These are phyloP conservation scores for Dolichoris vasculosae DNA, from an alignment of 1,140 invertebrate species.

Conservation along the genomic window DNA sequence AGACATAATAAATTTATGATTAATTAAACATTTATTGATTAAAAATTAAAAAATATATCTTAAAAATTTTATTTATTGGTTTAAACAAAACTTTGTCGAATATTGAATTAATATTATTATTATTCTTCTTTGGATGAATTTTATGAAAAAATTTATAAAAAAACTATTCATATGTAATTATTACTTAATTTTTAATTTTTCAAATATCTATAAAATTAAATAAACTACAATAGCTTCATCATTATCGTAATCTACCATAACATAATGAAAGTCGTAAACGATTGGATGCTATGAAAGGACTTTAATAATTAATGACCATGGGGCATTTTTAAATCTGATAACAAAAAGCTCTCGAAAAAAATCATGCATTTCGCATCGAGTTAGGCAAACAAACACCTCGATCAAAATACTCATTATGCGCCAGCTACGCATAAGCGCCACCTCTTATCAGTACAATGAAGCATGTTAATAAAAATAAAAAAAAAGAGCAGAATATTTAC, in stretches of 20 bases:
- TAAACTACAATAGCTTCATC: neutral
- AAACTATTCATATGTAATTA: neutral
- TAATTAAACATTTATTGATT: neutral
- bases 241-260: neutral
- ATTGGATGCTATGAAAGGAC: neutral
- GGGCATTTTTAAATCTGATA: neutral
- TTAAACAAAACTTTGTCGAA: too few relatives aligned
- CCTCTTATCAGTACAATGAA: conserved; percentile 24
- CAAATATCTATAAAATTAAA: neutral
- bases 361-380: conserved; percentile 10
- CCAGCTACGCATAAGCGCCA: conserved; percentile 25
- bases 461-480: conserved; percentile 13
- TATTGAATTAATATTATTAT: too few relatives aligned
- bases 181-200: neutral
- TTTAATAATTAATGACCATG: neutral
- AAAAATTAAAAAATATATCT: neutral
- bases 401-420: conserved; percentile 26
- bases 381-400: conserved; percentile 10
- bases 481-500: conserved; percentile 16
- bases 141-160: neutral
- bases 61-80: too few relatives aligned
- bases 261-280: neutral
- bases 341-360: conserved; percentile 8
- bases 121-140: too few relatives aligned
- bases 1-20: neutral